phyloP scores from a whole-genome alignment of 2,888 invertebrate species.

The Fissipunctia ypsillon region DNA sequence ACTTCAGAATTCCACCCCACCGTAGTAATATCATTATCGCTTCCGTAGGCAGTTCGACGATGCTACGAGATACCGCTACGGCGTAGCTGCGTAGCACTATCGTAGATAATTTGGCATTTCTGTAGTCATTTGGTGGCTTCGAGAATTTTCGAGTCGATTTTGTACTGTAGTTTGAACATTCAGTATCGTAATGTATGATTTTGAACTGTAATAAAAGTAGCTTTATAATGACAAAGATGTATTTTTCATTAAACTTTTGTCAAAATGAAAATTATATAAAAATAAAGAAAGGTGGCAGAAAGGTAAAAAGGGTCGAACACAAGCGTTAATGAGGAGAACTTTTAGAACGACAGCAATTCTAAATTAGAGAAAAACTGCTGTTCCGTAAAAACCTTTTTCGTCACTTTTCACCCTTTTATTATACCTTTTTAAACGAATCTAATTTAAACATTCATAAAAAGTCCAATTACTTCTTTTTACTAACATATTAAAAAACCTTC shows the following conservation, averaged over 20 bases:
- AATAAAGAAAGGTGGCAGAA: slow-evolving; percentile 7
- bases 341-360: slow-evolving; percentile 29
- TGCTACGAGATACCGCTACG: slow-evolving; percentile 64
- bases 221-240: not conserved
- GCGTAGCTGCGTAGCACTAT: slow-evolving; percentile 63
- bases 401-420: slow-evolving; percentile 9
- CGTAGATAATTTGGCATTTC: slow-evolving; percentile 54
- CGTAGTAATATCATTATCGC: slow-evolving; percentile 62
- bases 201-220: not conserved
- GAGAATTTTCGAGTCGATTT: slow-evolving; percentile 34
- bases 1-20: slow-evolving; percentile 47
- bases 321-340: slow-evolving; percentile 29
- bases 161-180: slow-evolving; percentile 23
- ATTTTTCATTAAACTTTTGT: not conserved
- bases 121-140: slow-evolving; percentile 38
- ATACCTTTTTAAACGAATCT: slow-evolving; percentile 16
- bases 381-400: not conserved
- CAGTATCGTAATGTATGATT: not conserved
- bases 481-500: not conserved
- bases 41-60: slow-evolving; percentile 61
- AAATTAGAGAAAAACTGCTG: slow-evolving; percentile 35
- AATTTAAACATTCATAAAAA: not conserved
- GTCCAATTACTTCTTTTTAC: slow-evolving; percentile 10
- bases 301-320: slow-evolving; percentile 23
- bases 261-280: not conserved